Evolutionary conservation across 2,888 invertebrate genomes (phyloP).

Genomic region (Sicus ferrugineus): DNA sequence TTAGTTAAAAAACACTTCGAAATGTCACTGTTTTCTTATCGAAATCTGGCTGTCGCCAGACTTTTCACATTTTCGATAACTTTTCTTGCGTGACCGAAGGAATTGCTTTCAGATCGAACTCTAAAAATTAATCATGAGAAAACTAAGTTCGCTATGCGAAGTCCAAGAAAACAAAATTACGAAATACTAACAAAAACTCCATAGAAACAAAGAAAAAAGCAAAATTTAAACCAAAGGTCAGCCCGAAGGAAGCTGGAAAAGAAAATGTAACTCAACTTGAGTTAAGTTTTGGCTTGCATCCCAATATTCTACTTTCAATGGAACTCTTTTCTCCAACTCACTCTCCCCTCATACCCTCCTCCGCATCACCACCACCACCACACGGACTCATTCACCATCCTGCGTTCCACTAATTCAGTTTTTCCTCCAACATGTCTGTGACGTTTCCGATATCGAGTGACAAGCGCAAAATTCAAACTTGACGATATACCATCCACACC

Average conservation of each 20-base stretch:
- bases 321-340: neutral
- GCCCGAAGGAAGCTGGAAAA: neutral
- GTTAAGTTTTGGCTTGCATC: neutral
- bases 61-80: neutral
- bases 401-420: neutral
- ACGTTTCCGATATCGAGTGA: slow-evolving; percentile 4
- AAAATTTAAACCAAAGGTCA: neutral
- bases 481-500: neutral
- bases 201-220: neutral
- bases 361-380: neutral
- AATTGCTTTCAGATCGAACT: slow-evolving; percentile 1
- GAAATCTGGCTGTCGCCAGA: neutral
- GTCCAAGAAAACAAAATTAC: neutral
- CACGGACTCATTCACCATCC: neutral
- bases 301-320: neutral
- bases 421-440: neutral
- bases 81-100: slow-evolving; percentile 13
- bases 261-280: neutral
- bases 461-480: neutral
- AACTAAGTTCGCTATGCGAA: neutral
- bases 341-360: neutral
- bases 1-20: neutral
- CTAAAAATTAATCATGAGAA: slow-evolving; percentile 20
- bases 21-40: neutral
- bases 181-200: neutral